Evolutionary conservation across 1,140 invertebrate genomes (phyloP).

Genomic region (Dinoponera quadriceps): DNA sequence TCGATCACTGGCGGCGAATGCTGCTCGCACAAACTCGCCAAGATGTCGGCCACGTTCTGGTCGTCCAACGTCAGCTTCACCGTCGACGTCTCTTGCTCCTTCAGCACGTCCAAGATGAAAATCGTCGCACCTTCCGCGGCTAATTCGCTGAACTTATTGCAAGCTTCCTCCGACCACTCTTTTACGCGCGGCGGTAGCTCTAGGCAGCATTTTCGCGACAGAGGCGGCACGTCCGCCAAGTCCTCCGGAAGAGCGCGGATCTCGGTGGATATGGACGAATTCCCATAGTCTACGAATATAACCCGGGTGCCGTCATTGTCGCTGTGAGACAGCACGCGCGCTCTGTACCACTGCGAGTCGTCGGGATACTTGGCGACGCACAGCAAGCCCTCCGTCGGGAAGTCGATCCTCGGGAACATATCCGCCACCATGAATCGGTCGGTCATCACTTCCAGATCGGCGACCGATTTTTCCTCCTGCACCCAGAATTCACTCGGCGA

Average conservation of each 20-base stretch:
- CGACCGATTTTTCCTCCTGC: slow-evolving; percentile 86
- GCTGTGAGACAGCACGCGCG: slow-evolving; percentile 77
- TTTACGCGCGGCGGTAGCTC: slow-evolving; percentile 70
- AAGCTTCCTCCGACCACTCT: slow-evolving; percentile 79
- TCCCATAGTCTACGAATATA: slow-evolving; percentile 88
- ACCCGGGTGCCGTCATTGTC: slow-evolving; percentile 81
- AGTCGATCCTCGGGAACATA: slow-evolving; percentile 83
- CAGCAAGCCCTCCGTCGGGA: slow-evolving; percentile 86
- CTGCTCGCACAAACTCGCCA: slow-evolving; percentile 77
- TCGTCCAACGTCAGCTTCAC: slow-evolving; percentile 88
- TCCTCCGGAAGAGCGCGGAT: slow-evolving; percentile 81
- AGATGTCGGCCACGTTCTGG: slow-evolving; percentile 87
- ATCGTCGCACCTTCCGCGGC: slow-evolving; percentile 80
- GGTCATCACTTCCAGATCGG: slow-evolving; percentile 87
- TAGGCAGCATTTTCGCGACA: slow-evolving; percentile 82
- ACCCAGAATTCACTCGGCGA: slow-evolving; percentile 88
- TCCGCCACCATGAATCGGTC: slow-evolving; percentile 86
- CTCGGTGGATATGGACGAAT: slow-evolving; percentile 79
- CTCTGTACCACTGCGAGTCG: slow-evolving; percentile 89
- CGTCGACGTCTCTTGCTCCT: slow-evolving; percentile 88
- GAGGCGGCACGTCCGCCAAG: slow-evolving; percentile 76
- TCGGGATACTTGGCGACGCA: slow-evolving; percentile 89
- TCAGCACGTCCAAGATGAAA: slow-evolving; percentile 79
- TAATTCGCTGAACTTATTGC: slow-evolving; percentile 74
- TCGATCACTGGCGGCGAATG: slow-evolving; percentile 51